phyloP scores from a whole-genome alignment of 2,888 invertebrate genomes.

The Pedicia rivosa region DNA sequence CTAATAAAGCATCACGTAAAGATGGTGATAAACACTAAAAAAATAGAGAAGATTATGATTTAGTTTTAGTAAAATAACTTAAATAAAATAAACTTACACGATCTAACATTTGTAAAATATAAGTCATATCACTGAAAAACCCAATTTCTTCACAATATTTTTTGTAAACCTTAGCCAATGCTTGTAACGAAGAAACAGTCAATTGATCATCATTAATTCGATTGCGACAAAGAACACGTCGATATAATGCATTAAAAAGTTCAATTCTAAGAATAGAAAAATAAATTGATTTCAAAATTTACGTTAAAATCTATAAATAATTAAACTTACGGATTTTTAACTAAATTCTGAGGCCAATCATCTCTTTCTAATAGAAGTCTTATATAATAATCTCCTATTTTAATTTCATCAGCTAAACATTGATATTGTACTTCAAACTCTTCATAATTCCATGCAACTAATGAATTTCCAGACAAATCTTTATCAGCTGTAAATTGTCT shows the following conservation, averaged over 20 bases:
- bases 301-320: neutral
- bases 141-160: constrained; percentile 93
- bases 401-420: constrained; percentile 89
- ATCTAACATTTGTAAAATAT: constrained; percentile 89
- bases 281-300: neutral
- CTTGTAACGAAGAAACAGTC: constrained; percentile 96
- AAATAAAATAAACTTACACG: constrained; percentile 45
- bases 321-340: constrained; percentile 70
- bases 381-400: constrained; percentile 96
- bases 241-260: constrained; percentile 97
- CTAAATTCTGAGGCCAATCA: constrained; percentile 68
- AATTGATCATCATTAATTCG: constrained; percentile 63
- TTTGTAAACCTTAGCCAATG: constrained; percentile 96
- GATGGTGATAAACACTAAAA: constrained; percentile 45
- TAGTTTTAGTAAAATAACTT: neutral
- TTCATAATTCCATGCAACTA: constrained; percentile 95
- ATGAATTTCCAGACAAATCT: constrained; percentile 62
- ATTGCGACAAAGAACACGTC: constrained; percentile 84
- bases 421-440: constrained; percentile 93
- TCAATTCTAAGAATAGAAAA: constrained; percentile 48
- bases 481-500: constrained; percentile 79
- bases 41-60: neutral
- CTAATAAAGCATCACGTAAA: constrained; percentile 85
- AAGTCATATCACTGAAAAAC: constrained; percentile 90
- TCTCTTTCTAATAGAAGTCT: constrained; percentile 84